A percentile compares a stretch with the other conserved stretches of the same genome.
These are phyloP conservation scores for Ormyrus nitidulus DNA, from an alignment of 2,888 invertebrate species.

Conservation along the genomic window DNA sequence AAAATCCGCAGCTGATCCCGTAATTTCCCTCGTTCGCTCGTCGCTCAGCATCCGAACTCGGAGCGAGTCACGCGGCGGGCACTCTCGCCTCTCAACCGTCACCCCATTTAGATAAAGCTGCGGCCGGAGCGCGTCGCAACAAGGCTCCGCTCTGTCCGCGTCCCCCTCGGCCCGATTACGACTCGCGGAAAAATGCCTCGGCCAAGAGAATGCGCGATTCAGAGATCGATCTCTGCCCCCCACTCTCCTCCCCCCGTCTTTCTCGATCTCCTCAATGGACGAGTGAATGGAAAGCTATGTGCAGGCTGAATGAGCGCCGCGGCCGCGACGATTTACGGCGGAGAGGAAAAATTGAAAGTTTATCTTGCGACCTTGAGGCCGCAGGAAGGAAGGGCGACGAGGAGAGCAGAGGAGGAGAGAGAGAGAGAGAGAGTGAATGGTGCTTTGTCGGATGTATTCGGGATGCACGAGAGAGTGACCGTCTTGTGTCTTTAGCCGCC, in stretches of 20 bases:
- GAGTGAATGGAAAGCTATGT: constrained; percentile 48
- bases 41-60: constrained; percentile 47
- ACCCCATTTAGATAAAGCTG: constrained; percentile 59
- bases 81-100: constrained; percentile 46
- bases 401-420: neutral
- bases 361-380: neutral
- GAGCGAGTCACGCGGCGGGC: no score
- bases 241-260: neutral
- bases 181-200: neutral
- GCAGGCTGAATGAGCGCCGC: constrained; percentile 30
- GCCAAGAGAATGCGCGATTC: no score
- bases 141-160: constrained; percentile 39
- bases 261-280: constrained; percentile 16
- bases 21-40: constrained; percentile 39
- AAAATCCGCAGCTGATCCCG: no score
- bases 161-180: neutral
- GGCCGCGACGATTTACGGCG: constrained; percentile 35
- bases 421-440: constrained; percentile 45
- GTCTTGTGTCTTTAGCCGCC: neutral
- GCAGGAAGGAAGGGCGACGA: constrained; percentile 2
- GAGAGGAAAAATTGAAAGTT: constrained; percentile 42
- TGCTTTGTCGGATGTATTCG: constrained; percentile 41
- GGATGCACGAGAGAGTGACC: neutral
- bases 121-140: constrained; percentile 23
- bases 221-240: neutral